Base-by-base conservation (phyloP, 2,113 vertebrate species). In the Labeo catla region DNA sequence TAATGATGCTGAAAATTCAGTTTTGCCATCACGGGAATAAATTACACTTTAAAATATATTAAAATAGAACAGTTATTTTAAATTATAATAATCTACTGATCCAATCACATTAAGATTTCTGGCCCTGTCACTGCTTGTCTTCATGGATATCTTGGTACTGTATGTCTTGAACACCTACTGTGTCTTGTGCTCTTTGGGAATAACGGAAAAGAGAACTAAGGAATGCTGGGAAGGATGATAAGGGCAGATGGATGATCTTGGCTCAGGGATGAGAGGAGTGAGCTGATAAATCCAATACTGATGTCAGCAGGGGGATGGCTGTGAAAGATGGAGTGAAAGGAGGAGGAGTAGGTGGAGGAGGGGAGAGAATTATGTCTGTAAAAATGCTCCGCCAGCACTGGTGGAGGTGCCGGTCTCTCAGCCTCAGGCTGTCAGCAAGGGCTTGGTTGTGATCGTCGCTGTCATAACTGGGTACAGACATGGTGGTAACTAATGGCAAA, bases 161-260 rank as follows among this genome's bases (percentile, higher is more conserved):
- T 59, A n/a, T 59, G 19, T 63, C 57, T 43, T 59, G 10, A 63
- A 80, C 77, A 80, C 19, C 11, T 80, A 77, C 50, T 77, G 49
- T 19, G 61, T 4, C 57, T 81, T 63, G 50, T 83, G 52, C 8
- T n/a, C 34, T 36, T 82, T 76, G 47, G 70, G 68, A 59, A 63
- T 65, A 74, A n/a, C 34, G 49, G 76, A 43, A 81, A 74, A 43
- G 21, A 39, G 43, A 52, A 54, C n/a, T 45, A 50, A 59, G 72
- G 66, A 50, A 65, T 39, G 34, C 59, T 76, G 47, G 70, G 70
- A 59, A 49, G 68, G 57, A 82, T 45, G 59, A 76, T 61, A 39
- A 86, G 54, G 81, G 68, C 81, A 84, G 66, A 84, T 84, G 81
- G 81, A 84, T 72, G 81, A 73, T 73, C 68, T 73, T 84, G 81